Evolutionary conservation across 2,797 vertebrate species (phyloP).

Genomic region (Sternarchorhynchus goeldii): DNA sequence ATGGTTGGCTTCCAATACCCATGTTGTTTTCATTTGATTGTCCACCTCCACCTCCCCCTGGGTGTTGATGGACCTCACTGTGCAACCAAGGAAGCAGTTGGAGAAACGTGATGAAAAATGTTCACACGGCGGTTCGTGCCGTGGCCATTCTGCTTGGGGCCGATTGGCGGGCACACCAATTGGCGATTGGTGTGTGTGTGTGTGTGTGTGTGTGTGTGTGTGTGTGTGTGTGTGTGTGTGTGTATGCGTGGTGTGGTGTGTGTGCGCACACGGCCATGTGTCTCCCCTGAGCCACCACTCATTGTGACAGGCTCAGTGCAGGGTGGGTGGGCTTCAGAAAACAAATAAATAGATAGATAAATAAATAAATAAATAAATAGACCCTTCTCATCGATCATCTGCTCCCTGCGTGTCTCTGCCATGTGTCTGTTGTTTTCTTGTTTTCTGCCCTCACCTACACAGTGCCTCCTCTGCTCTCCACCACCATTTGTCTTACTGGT

Average conservation of each 20-base stretch:
- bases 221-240: slow-evolving; percentile 41
- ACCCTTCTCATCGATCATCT: slow-evolving; percentile 72
- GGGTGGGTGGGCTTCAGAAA: slow-evolving; percentile 27
- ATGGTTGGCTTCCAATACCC: too few species aligned
- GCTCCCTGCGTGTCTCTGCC: slow-evolving; percentile 56
- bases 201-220: slow-evolving; percentile 33
- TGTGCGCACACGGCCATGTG: not conserved
- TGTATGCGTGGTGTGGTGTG: slow-evolving; percentile 23
- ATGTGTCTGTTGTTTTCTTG: slow-evolving; percentile 54
- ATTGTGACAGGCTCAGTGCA: slow-evolving; percentile 28
- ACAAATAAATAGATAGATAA: not conserved
- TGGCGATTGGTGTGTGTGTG: too few species aligned
- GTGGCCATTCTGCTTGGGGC: too few species aligned
- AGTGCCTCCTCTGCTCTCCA: slow-evolving; percentile 58
- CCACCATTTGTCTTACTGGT: slow-evolving; percentile 58
- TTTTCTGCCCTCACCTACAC: slow-evolving; percentile 70
- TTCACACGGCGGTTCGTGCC: not conserved
- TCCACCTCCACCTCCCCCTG: not conserved
- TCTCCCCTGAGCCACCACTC: slow-evolving; percentile 20
- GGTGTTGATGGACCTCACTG: not conserved
- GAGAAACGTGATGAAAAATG: not conserved
- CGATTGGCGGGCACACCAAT: too few species aligned
- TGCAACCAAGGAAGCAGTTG: not conserved
- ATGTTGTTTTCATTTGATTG: too few species aligned
- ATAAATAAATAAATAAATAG: not conserved